phyloP scores from a whole-genome alignment of 2,113 vertebrate genomes.

The Muntiacus reevesi region DNA sequence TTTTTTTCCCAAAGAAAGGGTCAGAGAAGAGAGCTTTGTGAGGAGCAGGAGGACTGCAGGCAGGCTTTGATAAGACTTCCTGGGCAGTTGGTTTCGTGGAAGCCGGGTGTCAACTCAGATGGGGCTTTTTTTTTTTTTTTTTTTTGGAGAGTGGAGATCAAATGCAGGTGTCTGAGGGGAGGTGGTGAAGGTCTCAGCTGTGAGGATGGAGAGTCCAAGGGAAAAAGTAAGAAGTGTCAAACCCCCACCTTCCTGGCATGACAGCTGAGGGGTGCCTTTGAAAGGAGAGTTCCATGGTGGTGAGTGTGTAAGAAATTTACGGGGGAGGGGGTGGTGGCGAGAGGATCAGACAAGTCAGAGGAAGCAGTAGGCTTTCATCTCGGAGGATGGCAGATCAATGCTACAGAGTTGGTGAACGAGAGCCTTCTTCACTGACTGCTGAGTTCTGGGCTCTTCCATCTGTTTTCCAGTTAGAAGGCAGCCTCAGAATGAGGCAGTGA shows the following conservation, averaged over 20 bases:
- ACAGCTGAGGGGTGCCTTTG: background rate
- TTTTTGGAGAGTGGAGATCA: constrained; percentile 70
- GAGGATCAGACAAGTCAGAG: background rate
- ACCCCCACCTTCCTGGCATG: too few species aligned
- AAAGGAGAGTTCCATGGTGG: fast-evolving
- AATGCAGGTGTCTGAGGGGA: background rate
- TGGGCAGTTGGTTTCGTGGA: constrained; percentile 18
- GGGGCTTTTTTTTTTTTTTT: constrained; percentile 33
- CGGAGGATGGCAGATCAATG: fast-evolving
- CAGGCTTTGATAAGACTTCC: constrained; percentile 65
- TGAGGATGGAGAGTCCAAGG: constrained; percentile 51
- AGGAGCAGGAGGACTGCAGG: background rate
- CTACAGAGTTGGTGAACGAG: fast-evolving
- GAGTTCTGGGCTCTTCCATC: fast-evolving
- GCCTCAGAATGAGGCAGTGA: fast-evolving
- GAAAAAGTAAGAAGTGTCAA: background rate
- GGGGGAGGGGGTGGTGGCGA: fast-evolving
- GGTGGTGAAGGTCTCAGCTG: constrained; percentile 53
- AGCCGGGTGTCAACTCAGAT: background rate
- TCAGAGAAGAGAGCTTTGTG: constrained; percentile 47
- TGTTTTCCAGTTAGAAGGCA: fast-evolving
- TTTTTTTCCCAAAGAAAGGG: constrained; percentile 23
- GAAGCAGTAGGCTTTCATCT: background rate
- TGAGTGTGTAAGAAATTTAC: background rate
- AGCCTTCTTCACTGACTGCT: fast-evolving